Evolutionary conservation across 1,140 invertebrate genomes (phyloP).

Genomic region (Xylocopa sonorina): DNA sequence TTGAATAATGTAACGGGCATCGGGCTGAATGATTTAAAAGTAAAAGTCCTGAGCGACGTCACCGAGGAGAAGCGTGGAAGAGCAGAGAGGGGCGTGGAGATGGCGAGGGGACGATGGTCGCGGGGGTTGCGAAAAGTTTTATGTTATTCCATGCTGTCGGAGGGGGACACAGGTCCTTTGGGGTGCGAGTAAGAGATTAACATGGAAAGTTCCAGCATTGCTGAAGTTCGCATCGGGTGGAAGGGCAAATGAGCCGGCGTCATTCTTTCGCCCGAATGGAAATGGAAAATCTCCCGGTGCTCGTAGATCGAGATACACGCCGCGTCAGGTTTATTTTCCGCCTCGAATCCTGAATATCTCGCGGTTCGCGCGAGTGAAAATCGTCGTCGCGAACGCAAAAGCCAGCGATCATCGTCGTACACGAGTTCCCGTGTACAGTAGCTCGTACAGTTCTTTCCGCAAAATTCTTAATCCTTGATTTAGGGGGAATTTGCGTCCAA

Average conservation of each 20-base stretch:
- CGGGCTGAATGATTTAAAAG: conserved; percentile 79
- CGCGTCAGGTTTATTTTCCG: conserved; percentile 25
- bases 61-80: conserved; percentile 45
- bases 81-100: not conserved
- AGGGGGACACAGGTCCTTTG: conserved; percentile 55
- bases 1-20: conserved; percentile 80
- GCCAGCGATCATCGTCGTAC: no score
- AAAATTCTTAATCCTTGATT: not conserved
- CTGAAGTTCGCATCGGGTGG: conserved; percentile 65
- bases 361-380: no score
- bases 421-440: no score
- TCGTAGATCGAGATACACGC: conserved; percentile 20
- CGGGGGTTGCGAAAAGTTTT: conserved; percentile 66
- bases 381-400: not conserved
- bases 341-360: conserved; percentile 10
- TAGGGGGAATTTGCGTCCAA: not conserved
- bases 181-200: conserved; percentile 71
- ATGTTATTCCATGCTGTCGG: conserved; percentile 58
- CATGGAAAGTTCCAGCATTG: conserved; percentile 74
- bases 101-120: not conserved
- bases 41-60: conserved; percentile 75
- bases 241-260: conserved; percentile 62
- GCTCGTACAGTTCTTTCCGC: no score
- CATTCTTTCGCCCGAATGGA: conserved; percentile 54
- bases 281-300: conserved; percentile 18